Evolutionary conservation across 2,888 invertebrate genomes (phyloP).

Genomic region (Autographa gamma): DNA sequence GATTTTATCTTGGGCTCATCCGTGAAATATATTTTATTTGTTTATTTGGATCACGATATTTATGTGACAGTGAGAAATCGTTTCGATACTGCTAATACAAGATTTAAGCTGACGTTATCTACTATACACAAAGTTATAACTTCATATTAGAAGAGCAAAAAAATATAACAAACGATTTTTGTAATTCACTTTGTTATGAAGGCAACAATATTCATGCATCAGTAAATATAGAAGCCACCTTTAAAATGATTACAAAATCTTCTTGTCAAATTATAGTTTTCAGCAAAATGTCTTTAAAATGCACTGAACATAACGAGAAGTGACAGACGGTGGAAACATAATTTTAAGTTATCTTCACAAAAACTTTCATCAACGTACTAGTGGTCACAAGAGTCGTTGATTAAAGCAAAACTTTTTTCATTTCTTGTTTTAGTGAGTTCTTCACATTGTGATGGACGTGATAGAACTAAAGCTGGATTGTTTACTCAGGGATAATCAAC

Average conservation of each 20-base stretch:
- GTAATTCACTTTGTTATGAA: too few relatives aligned
- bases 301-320: constrained; percentile 40
- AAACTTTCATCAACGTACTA: constrained; percentile 62
- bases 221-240: not conserved
- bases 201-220: too few relatives aligned
- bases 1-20: constrained; percentile 65
- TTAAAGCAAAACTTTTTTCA: constrained; percentile 76
- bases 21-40: constrained; percentile 54
- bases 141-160: not conserved
- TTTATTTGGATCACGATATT: constrained; percentile 53
- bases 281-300: constrained; percentile 12
- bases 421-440: constrained; percentile 68
- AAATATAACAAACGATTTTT: not conserved
- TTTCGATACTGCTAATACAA: constrained; percentile 20
- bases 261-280: constrained; percentile 13
- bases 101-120: not conserved
- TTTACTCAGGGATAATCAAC: constrained; percentile 35
- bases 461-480: constrained; percentile 59
- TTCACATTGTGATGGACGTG: constrained; percentile 66
- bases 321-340: constrained; percentile 53
- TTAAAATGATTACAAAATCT: not conserved
- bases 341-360: constrained; percentile 61
- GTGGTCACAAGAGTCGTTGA: constrained; percentile 70
- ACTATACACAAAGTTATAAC: not conserved
- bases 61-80: constrained; percentile 35